Percentiles rank a stretch among this genome's conserved stretches.
These are phyloP conservation scores for Hystrix cristata DNA, from an alignment of 2,113 vertebrate genomes.

Conservation along the genomic window DNA sequence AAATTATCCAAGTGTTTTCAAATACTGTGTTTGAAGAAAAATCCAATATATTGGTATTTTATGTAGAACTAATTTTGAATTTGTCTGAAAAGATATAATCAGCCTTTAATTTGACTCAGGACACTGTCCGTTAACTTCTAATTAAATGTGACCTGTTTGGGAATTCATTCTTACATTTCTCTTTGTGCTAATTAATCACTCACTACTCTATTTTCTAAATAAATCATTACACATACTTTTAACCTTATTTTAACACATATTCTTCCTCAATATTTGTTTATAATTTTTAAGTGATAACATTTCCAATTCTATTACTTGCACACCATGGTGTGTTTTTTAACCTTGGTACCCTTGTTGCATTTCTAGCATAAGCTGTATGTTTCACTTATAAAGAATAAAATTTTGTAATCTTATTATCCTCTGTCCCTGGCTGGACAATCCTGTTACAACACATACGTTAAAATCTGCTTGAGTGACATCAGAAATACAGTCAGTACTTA, in stretches of 20 bases:
- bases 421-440: not conserved
- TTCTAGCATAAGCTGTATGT: not conserved
- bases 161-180: not conserved
- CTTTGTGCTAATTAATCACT: conserved; percentile 12
- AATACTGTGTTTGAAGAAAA: not conserved
- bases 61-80: conserved; percentile 11
- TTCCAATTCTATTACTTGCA: not conserved
- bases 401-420: not conserved
- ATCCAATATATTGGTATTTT: not conserved
- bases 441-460: not conserved
- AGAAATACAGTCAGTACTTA: not conserved
- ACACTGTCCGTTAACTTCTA: conserved; percentile 10
- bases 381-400: not conserved
- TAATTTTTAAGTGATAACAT: not conserved
- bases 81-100: not conserved
- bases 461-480: not conserved
- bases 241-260: not conserved
- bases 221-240: not conserved
- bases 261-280: not conserved
- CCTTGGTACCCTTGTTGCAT: not conserved
- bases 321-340: not conserved
- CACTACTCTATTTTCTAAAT: not conserved
- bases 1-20: not conserved
- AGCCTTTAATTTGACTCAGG: conserved; percentile 26
- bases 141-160: not conserved